Percentiles rank a stretch among this genome's conserved stretches.
Evolutionary conservation across 2,888 invertebrate genomes (phyloP).

Genomic region (Pocota personata): DNA sequence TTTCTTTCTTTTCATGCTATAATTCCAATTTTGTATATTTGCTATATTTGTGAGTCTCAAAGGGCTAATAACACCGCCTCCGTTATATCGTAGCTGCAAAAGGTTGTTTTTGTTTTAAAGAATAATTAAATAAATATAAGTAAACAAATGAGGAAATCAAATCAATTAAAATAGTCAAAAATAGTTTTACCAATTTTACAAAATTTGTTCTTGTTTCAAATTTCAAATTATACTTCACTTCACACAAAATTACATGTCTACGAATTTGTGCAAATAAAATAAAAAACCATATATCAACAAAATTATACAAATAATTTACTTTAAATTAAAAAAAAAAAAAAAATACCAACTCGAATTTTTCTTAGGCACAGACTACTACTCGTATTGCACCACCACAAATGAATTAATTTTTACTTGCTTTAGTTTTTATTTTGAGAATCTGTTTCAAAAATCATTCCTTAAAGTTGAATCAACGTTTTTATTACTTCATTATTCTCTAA

Average conservation of each 20-base stretch:
- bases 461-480: too few species aligned
- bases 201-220: slow-evolving; percentile 1
- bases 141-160: slow-evolving; percentile 22
- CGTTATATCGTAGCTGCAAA: slow-evolving; percentile 81
- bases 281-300: background rate
- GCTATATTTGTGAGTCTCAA: slow-evolving; percentile 75
- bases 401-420: too few species aligned
- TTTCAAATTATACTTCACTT: slow-evolving; percentile 15
- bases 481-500: too few species aligned
- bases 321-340: background rate
- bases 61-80: slow-evolving; percentile 82
- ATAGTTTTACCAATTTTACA: slow-evolving; percentile 36
- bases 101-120: slow-evolving; percentile 48
- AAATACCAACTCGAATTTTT: background rate
- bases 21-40: slow-evolving; percentile 59
- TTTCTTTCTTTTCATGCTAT: slow-evolving; percentile 28
- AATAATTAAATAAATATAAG: slow-evolving; percentile 38
- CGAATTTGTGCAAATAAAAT: background rate
- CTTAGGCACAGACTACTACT: too few species aligned
- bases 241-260: slow-evolving; percentile 25
- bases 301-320: background rate
- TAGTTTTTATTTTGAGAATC: too few species aligned
- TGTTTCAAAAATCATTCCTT: too few species aligned
- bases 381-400: too few species aligned
- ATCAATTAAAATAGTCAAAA: slow-evolving; percentile 2